Evolutionary conservation across 2,113 vertebrate species (phyloP), one percentile per base, ranked within the genome.

Genomic region (Nothobranchius kuhntae): DNA sequence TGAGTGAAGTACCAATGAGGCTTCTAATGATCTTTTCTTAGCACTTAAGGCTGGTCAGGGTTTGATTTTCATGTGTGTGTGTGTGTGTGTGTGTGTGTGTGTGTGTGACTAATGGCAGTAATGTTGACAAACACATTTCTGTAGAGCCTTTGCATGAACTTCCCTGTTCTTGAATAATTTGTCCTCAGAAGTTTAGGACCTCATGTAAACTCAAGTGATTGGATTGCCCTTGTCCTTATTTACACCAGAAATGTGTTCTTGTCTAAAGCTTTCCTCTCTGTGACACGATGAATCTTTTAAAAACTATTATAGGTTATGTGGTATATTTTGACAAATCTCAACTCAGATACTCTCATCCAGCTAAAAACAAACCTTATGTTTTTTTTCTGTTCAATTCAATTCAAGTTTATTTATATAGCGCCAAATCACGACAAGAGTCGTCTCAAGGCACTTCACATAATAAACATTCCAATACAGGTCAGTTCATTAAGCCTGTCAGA

Each of bases 21-120:
- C 52, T 68, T 51, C 75, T 73, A 74, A 81, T 86, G 81, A 83
- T 79, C 55, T 51, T 78, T 77, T 73, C 47, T 11, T 45, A 45
- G 52, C 75, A 65, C 81, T 84, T 56, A 54, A 73, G 52, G 68
- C 73, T 73, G 71, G 73, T 68, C 14, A 3, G 45, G 48, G 38
- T 82, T 69, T 75, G 69, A 86, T 81, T 80, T 79, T 30, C 50
- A 38, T 56, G 61, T 68, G 56, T 51, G 45, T 53, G 14, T 35
- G 47, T 44, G 46, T 69, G 57, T 51, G 48, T 42, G 38, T 54
- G 40, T 15, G 36, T n/a, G n/a, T n/a, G n/a, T n/a, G n/a, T n/a
- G n/a, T n/a, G n/a, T n/a, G n/a, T 64, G 50, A 9, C 11, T 12
- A 55, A 24, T 36, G n/a, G 11, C 53, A 55, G 54, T 4, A 59